Evolutionary conservation across 92 coral and sea anemone species (phyloP).

Genomic region (Nematostella vectensis): DNA sequence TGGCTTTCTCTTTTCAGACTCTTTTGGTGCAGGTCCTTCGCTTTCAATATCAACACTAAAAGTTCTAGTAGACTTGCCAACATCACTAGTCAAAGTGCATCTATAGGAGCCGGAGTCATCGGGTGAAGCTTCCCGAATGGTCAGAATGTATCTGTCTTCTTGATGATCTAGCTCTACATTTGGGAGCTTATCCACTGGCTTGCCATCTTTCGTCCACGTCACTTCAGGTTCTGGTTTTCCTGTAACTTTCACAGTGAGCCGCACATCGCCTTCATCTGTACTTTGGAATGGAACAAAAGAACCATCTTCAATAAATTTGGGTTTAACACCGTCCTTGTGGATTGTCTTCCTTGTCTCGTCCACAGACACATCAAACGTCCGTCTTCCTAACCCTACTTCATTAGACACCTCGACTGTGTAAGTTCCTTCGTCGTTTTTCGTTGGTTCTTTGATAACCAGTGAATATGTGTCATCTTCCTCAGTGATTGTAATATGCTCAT

Average conservation of each 20-base stretch:
- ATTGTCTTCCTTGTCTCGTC: slow-evolving; percentile 21
- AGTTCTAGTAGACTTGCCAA: slow-evolving; percentile 40
- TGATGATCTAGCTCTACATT: slow-evolving; percentile 43
- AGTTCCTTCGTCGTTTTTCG: slow-evolving; percentile 53
- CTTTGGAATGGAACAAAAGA: slow-evolving; percentile 49
- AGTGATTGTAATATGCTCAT: slow-evolving; percentile 31
- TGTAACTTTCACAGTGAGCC: slow-evolving; percentile 46
- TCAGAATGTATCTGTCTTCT: slow-evolving; percentile 42
- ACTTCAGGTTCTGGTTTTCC: slow-evolving; percentile 54
- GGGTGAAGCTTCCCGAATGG: slow-evolving; percentile 36
- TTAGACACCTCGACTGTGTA: slow-evolving; percentile 57
- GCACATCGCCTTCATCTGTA: slow-evolving; percentile 46
- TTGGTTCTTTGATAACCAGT: slow-evolving; percentile 51
- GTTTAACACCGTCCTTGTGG: slow-evolving; percentile 25
- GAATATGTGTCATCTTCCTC: slow-evolving; percentile 39
- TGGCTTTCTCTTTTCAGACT: slow-evolving; percentile 28
- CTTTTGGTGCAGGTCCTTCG: slow-evolving; percentile 7
- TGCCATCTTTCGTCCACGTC: slow-evolving; percentile 75
- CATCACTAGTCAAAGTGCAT: slow-evolving; percentile 64
- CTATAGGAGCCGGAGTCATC: slow-evolving; percentile 56
- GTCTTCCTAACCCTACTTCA: slow-evolving; percentile 25
- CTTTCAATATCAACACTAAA: slow-evolving; percentile 66
- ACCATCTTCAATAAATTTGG: slow-evolving; percentile 53
- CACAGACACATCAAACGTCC: slow-evolving; percentile 35
- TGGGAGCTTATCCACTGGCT: slow-evolving; percentile 38